Conservation (phyloP, 1,140 invertebrate species). For the Pseudomyrmex sp. region DNA sequence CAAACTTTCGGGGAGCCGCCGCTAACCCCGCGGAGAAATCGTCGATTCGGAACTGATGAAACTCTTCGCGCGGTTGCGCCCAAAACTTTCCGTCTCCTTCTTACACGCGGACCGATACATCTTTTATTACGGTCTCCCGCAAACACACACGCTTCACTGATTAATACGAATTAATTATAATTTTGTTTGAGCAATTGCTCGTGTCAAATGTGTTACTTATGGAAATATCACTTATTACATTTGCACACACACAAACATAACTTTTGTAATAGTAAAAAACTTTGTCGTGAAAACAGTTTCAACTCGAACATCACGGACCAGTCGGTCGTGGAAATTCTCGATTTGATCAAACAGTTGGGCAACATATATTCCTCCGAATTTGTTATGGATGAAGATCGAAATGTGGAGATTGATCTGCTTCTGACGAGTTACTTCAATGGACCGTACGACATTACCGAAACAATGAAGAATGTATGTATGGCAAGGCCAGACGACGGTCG, state of each 20-base stretch:
- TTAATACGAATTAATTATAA: conserved; percentile 12
- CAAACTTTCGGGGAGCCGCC: conserved; percentile 43
- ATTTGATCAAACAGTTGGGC: conserved; percentile 59
- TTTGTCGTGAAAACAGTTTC: conserved; percentile 31
- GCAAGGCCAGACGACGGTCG: background rate
- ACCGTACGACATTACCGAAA: conserved; percentile 53
- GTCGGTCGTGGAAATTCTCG: conserved; percentile 41
- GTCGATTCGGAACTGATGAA: conserved; percentile 40
- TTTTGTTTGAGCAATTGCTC: background rate
- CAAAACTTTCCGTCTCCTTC: background rate
- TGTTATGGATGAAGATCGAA: background rate
- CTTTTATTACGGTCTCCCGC: background rate
- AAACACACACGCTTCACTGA: background rate
- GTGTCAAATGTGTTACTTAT: background rate
- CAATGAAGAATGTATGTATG: conserved; percentile 63
- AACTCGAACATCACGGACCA: conserved; percentile 50
- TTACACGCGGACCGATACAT: conserved; percentile 13
- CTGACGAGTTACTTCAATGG: conserved; percentile 45
- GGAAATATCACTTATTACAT: too few species aligned
- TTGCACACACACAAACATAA: too few species aligned
- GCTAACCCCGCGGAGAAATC: conserved; percentile 2
- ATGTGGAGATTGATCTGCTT: conserved; percentile 51
- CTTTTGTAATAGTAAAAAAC: background rate
- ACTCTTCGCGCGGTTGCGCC: conserved; percentile 5
- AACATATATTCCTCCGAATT: conserved; percentile 60